Conservation (phyloP, 2,888 invertebrate genomes). For the Pterostichus madidus region DNA sequence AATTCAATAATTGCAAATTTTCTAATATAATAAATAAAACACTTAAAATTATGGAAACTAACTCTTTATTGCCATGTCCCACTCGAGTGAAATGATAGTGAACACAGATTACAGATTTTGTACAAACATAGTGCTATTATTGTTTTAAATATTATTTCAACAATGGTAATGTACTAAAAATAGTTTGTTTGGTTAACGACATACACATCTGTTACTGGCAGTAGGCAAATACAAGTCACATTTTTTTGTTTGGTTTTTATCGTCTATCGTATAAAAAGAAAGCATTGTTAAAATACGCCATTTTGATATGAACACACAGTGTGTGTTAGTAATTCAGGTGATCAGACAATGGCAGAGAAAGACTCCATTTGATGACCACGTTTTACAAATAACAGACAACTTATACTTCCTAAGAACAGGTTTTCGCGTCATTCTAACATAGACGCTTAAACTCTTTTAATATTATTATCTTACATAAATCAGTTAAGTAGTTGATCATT, state of each 20-base stretch:
- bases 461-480: slow-evolving; percentile 66
- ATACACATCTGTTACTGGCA: slow-evolving; percentile 65
- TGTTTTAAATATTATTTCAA: slow-evolving; percentile 60
- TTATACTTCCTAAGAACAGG: slow-evolving; percentile 60
- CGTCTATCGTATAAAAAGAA: slow-evolving; percentile 65
- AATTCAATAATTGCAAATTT: background rate
- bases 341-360: slow-evolving; percentile 64
- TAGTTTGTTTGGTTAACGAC: slow-evolving; percentile 59
- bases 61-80: slow-evolving; percentile 78
- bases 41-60: slow-evolving; percentile 74
- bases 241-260: slow-evolving; percentile 53
- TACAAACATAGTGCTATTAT: slow-evolving; percentile 65
- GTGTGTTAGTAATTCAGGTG: slow-evolving; percentile 54
- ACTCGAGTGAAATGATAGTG: slow-evolving; percentile 72
- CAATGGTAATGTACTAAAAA: slow-evolving; percentile 60
- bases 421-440: slow-evolving; percentile 5
- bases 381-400: slow-evolving; percentile 66
- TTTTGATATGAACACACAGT: slow-evolving; percentile 61
- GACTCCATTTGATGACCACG: slow-evolving; percentile 65
- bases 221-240: slow-evolving; percentile 64
- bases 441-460: slow-evolving; percentile 26
- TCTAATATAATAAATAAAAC: slow-evolving; percentile 1
- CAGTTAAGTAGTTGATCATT: slow-evolving; percentile 61
- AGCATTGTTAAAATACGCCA: slow-evolving; percentile 66
- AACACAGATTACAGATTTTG: slow-evolving; percentile 65